Evolutionary conservation across 2,797 vertebrate species (phyloP).

Genomic region (Bryconaethiops microstoma): DNA sequence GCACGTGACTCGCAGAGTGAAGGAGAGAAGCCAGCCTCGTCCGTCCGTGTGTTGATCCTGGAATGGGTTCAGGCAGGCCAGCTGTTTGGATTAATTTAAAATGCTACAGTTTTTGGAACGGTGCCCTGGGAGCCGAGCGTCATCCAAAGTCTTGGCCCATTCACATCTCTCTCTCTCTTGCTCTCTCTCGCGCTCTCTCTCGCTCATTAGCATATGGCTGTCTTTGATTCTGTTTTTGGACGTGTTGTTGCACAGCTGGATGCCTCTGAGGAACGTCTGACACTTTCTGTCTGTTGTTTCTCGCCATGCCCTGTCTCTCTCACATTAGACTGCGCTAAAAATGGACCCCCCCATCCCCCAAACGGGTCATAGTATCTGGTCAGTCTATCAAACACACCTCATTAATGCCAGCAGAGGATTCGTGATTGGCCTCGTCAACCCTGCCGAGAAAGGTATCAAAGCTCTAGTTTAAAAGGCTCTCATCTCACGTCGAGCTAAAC

Average conservation of each 20-base stretch:
- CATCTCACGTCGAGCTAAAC: constrained; percentile 58
- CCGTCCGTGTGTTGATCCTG: constrained; percentile 13
- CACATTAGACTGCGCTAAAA: constrained; percentile 25
- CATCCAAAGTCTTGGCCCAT: constrained; percentile 17
- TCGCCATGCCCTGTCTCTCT: constrained; percentile 31
- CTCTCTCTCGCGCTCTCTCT: constrained; percentile 17
- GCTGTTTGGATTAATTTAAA: constrained; percentile 33
- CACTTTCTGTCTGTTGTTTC: constrained; percentile 54
- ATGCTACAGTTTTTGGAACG: constrained; percentile 24
- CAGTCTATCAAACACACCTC: constrained; percentile 59
- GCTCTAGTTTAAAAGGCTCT: constrained; percentile 49
- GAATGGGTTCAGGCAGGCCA: constrained; percentile 4
- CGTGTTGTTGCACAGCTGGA: constrained; percentile 69
- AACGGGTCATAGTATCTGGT: constrained; percentile 42
- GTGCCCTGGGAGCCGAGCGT: constrained; percentile 12
- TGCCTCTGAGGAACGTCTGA: constrained; percentile 59
- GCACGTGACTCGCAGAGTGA: constrained; percentile 12
- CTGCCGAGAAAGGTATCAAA: constrained; percentile 60
- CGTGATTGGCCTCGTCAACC: constrained; percentile 36
- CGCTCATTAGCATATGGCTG: constrained; percentile 63
- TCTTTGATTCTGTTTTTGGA: constrained; percentile 67
- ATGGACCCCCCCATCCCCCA: background rate
- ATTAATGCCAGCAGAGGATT: constrained; percentile 60
- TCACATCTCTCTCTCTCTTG: constrained; percentile 23
- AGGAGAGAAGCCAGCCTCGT: background rate